Evolutionary conservation across 1,140 invertebrate genomes (phyloP).

Genomic region (Thrips palmi): DNA sequence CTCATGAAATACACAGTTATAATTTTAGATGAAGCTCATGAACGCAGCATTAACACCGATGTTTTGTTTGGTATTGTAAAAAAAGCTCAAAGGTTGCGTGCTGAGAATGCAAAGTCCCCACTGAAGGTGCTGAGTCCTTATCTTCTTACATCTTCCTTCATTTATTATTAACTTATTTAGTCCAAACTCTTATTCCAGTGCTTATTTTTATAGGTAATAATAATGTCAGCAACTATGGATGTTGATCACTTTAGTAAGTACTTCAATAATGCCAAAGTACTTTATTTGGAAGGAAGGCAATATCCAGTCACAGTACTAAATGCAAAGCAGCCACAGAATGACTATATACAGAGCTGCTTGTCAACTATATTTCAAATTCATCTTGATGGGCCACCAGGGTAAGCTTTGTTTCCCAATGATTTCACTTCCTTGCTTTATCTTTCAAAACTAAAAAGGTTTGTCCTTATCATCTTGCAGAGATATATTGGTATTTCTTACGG

Average conservation of each 20-base stretch:
- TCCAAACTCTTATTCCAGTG: conserved; percentile 2
- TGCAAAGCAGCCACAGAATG: conserved; percentile 46
- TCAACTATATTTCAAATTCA: conserved; percentile 87
- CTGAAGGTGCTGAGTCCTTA: conserved; percentile 32
- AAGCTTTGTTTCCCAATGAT: conserved; percentile 37
- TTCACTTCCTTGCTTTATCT: conserved; percentile 11
- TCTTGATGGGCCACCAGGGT: conserved; percentile 51
- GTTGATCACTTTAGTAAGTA: conserved; percentile 82
- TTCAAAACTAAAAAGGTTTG: too few relatives aligned
- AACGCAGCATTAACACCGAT: conserved; percentile 90
- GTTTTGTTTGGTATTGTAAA: conserved; percentile 73
- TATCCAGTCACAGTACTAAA: conserved; percentile 43
- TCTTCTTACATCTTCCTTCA: background rate
- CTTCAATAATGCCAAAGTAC: conserved; percentile 66
- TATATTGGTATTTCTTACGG: conserved; percentile 94
- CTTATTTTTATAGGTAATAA: conserved; percentile 37
- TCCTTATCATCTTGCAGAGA: too few relatives aligned
- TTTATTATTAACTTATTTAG: background rate
- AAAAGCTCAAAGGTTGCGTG: conserved; percentile 52
- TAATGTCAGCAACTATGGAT: conserved; percentile 94
- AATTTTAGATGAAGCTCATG: conserved; percentile 94
- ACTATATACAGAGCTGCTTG: conserved; percentile 65
- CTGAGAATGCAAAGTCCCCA: conserved; percentile 32
- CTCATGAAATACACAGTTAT: conserved; percentile 63
- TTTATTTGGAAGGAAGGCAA: conserved; percentile 80